Evolutionary conservation across 2,797 vertebrate genomes (phyloP).

Genomic region (Gobio occitaniae): DNA sequence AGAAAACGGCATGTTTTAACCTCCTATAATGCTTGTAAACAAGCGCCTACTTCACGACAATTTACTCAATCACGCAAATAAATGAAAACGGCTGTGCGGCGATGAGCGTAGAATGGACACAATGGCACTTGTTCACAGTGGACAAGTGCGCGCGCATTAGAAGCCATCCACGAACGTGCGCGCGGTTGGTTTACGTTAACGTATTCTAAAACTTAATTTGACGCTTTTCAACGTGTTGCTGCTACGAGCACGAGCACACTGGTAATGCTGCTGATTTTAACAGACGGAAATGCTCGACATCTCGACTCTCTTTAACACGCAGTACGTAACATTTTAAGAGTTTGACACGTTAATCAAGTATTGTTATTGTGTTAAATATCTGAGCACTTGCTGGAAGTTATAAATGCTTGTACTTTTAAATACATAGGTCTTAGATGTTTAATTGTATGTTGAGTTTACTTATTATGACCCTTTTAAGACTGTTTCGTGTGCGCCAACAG

Average conservation of each 20-base stretch:
- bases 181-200: background rate
- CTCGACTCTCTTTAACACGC: background rate
- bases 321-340: background rate
- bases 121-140: background rate
- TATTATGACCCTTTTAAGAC: background rate
- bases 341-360: slow-evolving; percentile 15
- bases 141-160: background rate
- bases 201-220: background rate
- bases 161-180: background rate
- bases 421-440: background rate
- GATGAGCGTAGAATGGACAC: background rate
- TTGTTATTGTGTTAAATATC: background rate
- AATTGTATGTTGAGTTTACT: background rate
- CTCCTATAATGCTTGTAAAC: slow-evolving; percentile 11
- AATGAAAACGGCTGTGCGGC: background rate
- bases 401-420: slow-evolving; percentile 17
- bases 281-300: background rate
- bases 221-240: background rate
- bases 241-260: slow-evolving; percentile 1
- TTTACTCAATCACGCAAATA: background rate
- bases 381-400: background rate
- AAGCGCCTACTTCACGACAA: slow-evolving; percentile 15
- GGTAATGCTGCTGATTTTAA: background rate
- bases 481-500: background rate
- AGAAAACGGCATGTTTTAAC: background rate